Evolutionary conservation across 1,140 invertebrate genomes (phyloP), one percentile per base, ranked within the genome.

Genomic region (Coboldia fuscipes): DNA sequence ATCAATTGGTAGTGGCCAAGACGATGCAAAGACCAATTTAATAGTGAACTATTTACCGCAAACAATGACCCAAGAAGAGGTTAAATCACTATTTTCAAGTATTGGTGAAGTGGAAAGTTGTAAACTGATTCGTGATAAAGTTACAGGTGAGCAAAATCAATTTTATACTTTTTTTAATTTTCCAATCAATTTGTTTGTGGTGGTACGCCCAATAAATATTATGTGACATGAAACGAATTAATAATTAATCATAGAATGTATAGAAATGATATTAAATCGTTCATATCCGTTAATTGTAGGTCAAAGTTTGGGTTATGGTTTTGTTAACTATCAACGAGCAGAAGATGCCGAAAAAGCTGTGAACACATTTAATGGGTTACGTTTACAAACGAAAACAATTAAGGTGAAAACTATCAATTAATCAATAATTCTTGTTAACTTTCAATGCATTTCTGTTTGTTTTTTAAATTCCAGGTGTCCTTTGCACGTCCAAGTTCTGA

Each of bases 31-130:
- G 44, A 74, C 71, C 28, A 85, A 85, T 58, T 62, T 85, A 38
- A 85, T 85, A 46, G 77, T 85, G 36, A 85, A 85, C 51, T 85
- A 85, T 60, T 61, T 85, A 41, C 81, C 81, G 28, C 81, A 84
- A 61, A 79, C 72, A 22, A 85, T 85, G 80, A 77, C 75, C 15
- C 80, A 85, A 52, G 79, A 84, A 46, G 79, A 84, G 52, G 76
- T 82, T 38, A 61, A 73, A 36, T 72, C 70, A 26, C 58, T 85
- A 23, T 85, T 85, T 52, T 70, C 70, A 6, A 74, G 70, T 46
- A 76, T 83, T 47, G 80, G 80, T 29, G 75, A 80, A 54, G 72
- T 85, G 21, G 79, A 84, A 53, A 79, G 74, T 44, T 85, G 81
- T 56, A 84, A 83, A 62, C 62, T 85, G 28, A 81, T 85, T 41